Base-by-base conservation (phyloP, 37 sponge, comb jelly and placozoan genomes). In the Eunapius fragilis region DNA sequence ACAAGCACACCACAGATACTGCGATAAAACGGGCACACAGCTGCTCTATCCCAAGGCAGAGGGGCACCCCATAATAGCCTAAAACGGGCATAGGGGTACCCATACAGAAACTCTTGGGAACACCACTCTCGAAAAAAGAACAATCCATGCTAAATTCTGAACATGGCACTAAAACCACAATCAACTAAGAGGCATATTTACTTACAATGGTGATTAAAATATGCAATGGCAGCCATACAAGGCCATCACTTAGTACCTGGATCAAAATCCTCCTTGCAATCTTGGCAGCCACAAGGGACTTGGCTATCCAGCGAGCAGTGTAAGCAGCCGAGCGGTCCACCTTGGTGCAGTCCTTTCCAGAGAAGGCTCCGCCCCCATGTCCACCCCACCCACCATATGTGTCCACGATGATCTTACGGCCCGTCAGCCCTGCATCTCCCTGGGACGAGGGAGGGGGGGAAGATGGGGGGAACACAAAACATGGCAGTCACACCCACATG, bases 351-450 rank as follows among this genome's bases (percentile, higher is more conserved):
- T 97, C 98, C 48, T 97, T 97, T n/a, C 98, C 98, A 36, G 98
- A 97, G 87, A 97, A 97, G 49, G 95, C 95, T 17, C 98, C 98
- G 12, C 90, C 98, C 10, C 98, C 98, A 85, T 97, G 98, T 31
- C 91, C 95, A 24, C 95, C 98, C 95, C 95, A 95, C 14, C 98
- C 98, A 28, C 98, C 98, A 75, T 97, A 97, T 0, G 98, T 95
- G 87, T 97, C 98, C 22, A 97, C 98, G 26, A 97, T 94, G 45
- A 97, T 97, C 91, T 97, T 97, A 50, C 98, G 87, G 26, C 98
- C 98, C 23, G 98, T 97, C 85, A 97, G 80, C 49, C 98, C 98
- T 83, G 98, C 95, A 86, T 97, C 98, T 67, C 93, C 94, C 92
- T 91, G 72, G 25, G 35, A 1, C n/a, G n/a, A n/a, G n/a, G n/a